Percentiles rank a stretch among this genome's conserved stretches.
These are phyloP conservation scores for Tachypleus tridentatus DNA, from an alignment of 1,140 invertebrate species.

Conservation along the genomic window DNA sequence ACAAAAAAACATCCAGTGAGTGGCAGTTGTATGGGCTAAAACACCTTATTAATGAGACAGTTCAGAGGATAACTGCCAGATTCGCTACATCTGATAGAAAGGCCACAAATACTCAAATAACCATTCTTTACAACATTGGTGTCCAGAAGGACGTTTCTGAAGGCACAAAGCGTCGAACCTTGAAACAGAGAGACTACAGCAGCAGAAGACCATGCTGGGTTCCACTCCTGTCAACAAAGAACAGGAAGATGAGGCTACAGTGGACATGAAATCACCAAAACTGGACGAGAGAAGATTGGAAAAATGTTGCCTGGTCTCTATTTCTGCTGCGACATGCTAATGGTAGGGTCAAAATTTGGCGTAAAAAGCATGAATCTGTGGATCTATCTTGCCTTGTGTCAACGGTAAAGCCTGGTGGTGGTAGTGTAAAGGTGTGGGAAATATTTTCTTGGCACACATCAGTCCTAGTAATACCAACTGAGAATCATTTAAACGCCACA, in stretches of 20 bases:
- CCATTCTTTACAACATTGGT: no score
- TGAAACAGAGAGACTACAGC: neutral
- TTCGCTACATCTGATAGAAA: no score
- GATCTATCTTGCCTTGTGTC: neutral
- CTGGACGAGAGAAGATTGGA: constrained; percentile 9
- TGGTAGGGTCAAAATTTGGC: neutral
- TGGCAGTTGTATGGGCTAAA: no score
- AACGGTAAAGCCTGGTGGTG: constrained; percentile 5
- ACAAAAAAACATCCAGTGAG: no score
- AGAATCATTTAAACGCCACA: constrained; percentile 7
- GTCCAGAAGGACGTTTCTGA: neutral
- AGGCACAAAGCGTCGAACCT: constrained; percentile 1
- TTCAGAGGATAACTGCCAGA: no score
- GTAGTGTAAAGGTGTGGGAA: constrained; percentile 11
- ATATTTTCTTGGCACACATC: constrained; percentile 11
- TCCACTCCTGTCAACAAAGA: constrained; percentile 3
- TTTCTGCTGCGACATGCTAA: constrained; percentile 2
- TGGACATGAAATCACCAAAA: constrained; percentile 8
- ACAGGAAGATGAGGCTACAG: constrained; percentile 5
- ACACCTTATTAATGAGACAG: no score
- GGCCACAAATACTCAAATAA: no score
- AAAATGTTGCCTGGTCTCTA: neutral
- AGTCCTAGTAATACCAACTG: constrained; percentile 6
- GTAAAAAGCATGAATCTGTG: constrained; percentile 2
- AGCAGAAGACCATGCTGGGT: neutral